Conservation (phyloP, 2,113 vertebrate genomes). For the Cacatua alba region DNA sequence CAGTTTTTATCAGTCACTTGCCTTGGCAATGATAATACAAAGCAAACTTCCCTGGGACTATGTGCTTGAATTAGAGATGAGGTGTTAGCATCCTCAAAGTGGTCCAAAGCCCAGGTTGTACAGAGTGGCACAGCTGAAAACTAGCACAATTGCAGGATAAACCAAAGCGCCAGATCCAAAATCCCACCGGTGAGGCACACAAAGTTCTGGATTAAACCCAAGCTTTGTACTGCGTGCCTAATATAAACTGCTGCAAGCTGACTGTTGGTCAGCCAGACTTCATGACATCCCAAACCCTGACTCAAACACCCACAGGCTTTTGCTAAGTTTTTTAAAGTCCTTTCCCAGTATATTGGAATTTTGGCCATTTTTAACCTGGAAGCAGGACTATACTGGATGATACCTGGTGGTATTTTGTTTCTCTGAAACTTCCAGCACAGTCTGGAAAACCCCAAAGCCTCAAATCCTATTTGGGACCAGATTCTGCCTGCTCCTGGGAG, state of each 20-base stretch:
- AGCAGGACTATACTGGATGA: not conserved
- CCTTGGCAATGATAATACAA: not conserved
- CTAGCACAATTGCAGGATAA: not conserved
- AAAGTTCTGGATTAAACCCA: not conserved
- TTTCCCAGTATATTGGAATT: not conserved
- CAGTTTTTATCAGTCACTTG: not conserved
- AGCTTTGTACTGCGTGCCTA: not conserved
- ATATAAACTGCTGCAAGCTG: not conserved
- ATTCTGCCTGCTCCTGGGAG: not conserved
- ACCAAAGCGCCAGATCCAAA: not conserved
- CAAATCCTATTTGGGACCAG: not conserved
- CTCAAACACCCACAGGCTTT: not conserved
- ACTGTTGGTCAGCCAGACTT: not conserved
- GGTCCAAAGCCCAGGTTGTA: not conserved
- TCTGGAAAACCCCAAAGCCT: not conserved
- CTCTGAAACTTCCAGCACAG: not conserved
- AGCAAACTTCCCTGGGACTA: not conserved
- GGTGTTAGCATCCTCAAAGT: not conserved
- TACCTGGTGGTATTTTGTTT: not conserved
- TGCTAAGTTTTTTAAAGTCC: not conserved
- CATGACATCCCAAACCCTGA: not conserved
- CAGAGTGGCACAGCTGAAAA: not conserved
- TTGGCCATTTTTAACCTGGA: not conserved
- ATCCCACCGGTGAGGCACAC: not conserved
- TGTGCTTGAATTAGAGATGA: constrained; percentile 35